These are phyloP conservation scores for Calyptomena viridis DNA, from an alignment of 2,113 vertebrate genomes.

Conservation along the genomic window DNA sequence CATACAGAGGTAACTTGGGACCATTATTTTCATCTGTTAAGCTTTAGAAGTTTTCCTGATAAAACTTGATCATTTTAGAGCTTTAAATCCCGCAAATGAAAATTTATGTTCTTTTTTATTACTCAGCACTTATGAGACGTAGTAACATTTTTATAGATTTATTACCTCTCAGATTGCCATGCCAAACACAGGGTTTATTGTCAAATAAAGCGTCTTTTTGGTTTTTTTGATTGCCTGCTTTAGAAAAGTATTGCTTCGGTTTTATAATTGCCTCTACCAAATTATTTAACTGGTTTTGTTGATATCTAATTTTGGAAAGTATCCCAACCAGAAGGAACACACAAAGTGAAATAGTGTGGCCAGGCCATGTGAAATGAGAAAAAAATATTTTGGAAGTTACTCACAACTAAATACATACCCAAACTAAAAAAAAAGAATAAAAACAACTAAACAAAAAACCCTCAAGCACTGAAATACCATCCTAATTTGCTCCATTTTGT, in stretches of 20 bases:
- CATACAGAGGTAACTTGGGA: not conserved
- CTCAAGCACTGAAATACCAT: not conserved
- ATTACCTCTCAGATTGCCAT: constrained; percentile 63
- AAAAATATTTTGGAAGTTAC: constrained; percentile 33
- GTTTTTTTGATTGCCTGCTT: constrained; percentile 66
- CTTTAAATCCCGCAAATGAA: constrained; percentile 36
- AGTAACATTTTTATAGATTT: constrained; percentile 67
- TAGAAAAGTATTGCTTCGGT: constrained; percentile 50
- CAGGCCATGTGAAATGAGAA: not conserved
- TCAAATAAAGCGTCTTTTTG: constrained; percentile 69
- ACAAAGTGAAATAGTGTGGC: constrained; percentile 39
- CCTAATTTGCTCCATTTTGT: not conserved
- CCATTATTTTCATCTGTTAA: not conserved
- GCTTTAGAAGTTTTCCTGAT: not conserved
- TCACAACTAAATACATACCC: not conserved
- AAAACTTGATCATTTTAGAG: constrained; percentile 33
- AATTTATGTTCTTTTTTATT: constrained; percentile 64
- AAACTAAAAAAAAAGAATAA: not conserved
- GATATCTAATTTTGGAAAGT: constrained; percentile 69
- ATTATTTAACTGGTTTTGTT: constrained; percentile 73
- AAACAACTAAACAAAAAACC: not conserved
- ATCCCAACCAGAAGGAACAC: constrained; percentile 49
- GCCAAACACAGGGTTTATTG: constrained; percentile 76
- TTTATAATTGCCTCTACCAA: constrained; percentile 65
- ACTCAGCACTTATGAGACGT: constrained; percentile 53